These are phyloP conservation scores for Origma solitaria DNA, from an alignment of 2,113 vertebrate genomes.

Conservation along the genomic window DNA sequence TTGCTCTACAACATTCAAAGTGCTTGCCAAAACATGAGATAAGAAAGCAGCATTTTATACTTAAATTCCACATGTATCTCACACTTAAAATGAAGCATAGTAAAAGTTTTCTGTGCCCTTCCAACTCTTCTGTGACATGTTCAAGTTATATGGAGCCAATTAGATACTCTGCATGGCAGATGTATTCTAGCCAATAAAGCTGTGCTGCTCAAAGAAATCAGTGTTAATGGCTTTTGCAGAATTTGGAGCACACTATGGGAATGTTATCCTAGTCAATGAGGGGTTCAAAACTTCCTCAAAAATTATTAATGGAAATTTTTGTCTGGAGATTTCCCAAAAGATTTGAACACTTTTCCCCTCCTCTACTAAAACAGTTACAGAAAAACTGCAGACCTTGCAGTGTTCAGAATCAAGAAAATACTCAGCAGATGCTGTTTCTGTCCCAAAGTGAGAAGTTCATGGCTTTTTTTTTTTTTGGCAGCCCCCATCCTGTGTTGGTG, in stretches of 20 bases:
- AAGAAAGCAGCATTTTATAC: neutral
- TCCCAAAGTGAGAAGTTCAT: neutral
- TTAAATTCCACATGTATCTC: neutral
- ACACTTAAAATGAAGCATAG: neutral
- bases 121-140: neutral
- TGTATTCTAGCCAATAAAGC: neutral
- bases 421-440: constrained; percentile 17
- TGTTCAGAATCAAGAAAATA: constrained; percentile 30
- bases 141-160: neutral
- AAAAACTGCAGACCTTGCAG: constrained; percentile 47
- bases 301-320: constrained; percentile 61
- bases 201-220: neutral
- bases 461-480: constrained; percentile 8
- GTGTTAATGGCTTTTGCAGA: constrained; percentile 57
- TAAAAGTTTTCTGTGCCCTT: neutral
- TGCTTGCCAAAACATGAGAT: neutral
- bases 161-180: neutral
- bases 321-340: constrained; percentile 62
- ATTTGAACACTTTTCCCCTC: constrained; percentile 23
- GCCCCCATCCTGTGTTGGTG: neutral
- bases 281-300: constrained; percentile 55
- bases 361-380: constrained; percentile 35
- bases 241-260: constrained; percentile 66
- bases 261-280: constrained; percentile 30
- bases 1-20: neutral